phyloP scores from a whole-genome alignment of 1,140 invertebrate genomes.

The Hyphantria cunea region DNA sequence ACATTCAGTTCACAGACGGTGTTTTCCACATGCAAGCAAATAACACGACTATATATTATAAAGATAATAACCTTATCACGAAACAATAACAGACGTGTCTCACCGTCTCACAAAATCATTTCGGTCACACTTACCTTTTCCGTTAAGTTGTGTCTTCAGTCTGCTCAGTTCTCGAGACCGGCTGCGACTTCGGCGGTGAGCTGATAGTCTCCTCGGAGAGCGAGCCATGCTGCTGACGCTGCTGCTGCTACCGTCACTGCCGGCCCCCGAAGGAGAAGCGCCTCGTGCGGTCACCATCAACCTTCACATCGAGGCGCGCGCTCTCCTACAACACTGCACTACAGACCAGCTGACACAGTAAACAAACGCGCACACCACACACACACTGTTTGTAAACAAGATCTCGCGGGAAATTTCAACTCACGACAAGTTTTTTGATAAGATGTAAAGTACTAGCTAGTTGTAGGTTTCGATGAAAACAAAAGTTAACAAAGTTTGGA shows the following conservation, averaged over 20 bases:
- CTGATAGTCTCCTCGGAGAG: slow-evolving; percentile 59
- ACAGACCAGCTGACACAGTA: slow-evolving; percentile 18
- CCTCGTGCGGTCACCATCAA: neutral
- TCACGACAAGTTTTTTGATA: slow-evolving; percentile 11
- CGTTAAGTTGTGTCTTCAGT: slow-evolving; percentile 60
- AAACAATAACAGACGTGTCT: too few species aligned
- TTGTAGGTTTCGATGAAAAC: slow-evolving; percentile 1
- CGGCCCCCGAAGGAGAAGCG: slow-evolving; percentile 2
- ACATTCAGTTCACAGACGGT: too few species aligned
- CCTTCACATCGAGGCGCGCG: slow-evolving; percentile 5
- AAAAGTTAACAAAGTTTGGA: slow-evolving; percentile 21
- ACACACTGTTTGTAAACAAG: slow-evolving; percentile 25
- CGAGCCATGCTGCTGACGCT: slow-evolving; percentile 52
- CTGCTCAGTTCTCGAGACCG: slow-evolving; percentile 58
- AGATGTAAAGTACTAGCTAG: slow-evolving; percentile 15
- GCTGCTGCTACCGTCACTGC: neutral
- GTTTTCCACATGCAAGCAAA: neutral
- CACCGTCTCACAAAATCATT: too few species aligned
- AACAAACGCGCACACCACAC: neutral
- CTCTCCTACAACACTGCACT: slow-evolving; percentile 16
- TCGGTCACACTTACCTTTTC: slow-evolving; percentile 54
- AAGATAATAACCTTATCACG: too few species aligned
- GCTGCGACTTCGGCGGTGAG: slow-evolving; percentile 52
- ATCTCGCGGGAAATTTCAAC: slow-evolving; percentile 13
- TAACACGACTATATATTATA: too few species aligned